phyloP scores from a whole-genome alignment of 1,140 invertebrate genomes.

The Drosophila busckii region DNA sequence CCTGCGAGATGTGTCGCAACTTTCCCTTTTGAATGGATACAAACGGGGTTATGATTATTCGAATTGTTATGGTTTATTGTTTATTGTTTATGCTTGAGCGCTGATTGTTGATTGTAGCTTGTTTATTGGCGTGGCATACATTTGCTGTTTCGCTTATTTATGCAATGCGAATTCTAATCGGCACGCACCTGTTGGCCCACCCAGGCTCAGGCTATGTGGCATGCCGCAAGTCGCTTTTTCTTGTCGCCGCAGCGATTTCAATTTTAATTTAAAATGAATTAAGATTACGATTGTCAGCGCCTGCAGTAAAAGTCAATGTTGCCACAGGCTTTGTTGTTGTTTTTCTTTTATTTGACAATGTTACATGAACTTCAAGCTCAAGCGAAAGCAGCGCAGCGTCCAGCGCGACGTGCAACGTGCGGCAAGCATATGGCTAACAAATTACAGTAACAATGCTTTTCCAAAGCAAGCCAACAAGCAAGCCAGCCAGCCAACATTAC shows the following conservation, averaged over 20 bases:
- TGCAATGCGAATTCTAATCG: slow-evolving; percentile 41
- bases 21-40: slow-evolving; percentile 59
- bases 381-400: slow-evolving; percentile 59
- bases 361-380: slow-evolving; percentile 73
- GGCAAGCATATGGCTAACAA: slow-evolving; percentile 46
- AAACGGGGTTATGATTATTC: slow-evolving; percentile 59
- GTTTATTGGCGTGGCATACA: slow-evolving; percentile 19
- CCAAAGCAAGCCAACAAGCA: slow-evolving; percentile 30
- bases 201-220: no score
- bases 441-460: slow-evolving; percentile 70
- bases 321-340: slow-evolving; percentile 31
- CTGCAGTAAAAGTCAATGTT: slow-evolving; percentile 57
- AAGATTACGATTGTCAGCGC: slow-evolving; percentile 58
- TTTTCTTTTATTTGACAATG: slow-evolving; percentile 67
- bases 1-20: slow-evolving; percentile 52
- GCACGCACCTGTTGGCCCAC: no score
- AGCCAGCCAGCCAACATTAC: slow-evolving; percentile 38
- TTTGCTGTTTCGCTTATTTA: slow-evolving; percentile 21
- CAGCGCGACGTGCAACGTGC: slow-evolving; percentile 11
- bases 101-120: slow-evolving; percentile 4
- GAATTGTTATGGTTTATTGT: slow-evolving; percentile 30
- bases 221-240: no score
- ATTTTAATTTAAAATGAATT: slow-evolving; percentile 70
- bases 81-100: slow-evolving; percentile 8
- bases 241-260: no score